A percentile compares a stretch with the other conserved stretches of the same genome.
These are phyloP conservation scores for Decapterus maruadsi DNA, from an alignment of 2,797 vertebrate species.

Conservation along the genomic window DNA sequence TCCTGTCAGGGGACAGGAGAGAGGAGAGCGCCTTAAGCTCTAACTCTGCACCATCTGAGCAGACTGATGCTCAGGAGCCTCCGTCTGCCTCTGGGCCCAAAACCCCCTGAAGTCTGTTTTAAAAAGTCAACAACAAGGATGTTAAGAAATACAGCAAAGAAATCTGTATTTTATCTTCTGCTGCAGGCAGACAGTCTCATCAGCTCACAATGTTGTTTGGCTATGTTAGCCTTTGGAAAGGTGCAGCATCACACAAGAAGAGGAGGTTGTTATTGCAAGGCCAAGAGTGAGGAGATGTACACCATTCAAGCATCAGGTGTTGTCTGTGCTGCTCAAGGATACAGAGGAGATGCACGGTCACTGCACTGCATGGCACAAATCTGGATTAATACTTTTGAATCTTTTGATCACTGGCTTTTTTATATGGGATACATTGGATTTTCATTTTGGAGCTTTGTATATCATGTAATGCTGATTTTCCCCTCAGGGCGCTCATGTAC, in stretches of 20 bases:
- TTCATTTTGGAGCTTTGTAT: conserved; percentile 1
- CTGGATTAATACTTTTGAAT: neutral
- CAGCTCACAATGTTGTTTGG: conserved; percentile 13
- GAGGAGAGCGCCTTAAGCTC: conserved; percentile 86
- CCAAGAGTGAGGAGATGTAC: conserved; percentile 12
- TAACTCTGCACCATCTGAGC: conserved; percentile 79
- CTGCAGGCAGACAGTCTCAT: conserved; percentile 38
- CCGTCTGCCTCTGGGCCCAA: conserved; percentile 85
- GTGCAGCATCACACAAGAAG: neutral
- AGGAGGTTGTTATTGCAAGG: conserved; percentile 8
- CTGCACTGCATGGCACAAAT: conserved; percentile 8
- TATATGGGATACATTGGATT: neutral
- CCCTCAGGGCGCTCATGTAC: neutral
- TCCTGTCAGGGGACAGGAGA: conserved; percentile 91
- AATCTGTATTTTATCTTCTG: conserved; percentile 14
- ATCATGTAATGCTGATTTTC: conserved; percentile 14
- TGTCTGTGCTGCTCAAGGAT: conserved; percentile 34
- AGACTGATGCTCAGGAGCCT: conserved; percentile 87
- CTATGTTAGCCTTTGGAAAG: conserved; percentile 24
- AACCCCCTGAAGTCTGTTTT: conserved; percentile 88
- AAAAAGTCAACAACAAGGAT: neutral
- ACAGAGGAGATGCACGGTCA: conserved; percentile 19
- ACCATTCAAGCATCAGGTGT: conserved; percentile 11
- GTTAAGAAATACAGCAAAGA: conserved; percentile 15
- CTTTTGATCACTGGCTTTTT: neutral